Conservation (phyloP, 2,888 invertebrate genomes). For the Charanyca ferruginea region DNA sequence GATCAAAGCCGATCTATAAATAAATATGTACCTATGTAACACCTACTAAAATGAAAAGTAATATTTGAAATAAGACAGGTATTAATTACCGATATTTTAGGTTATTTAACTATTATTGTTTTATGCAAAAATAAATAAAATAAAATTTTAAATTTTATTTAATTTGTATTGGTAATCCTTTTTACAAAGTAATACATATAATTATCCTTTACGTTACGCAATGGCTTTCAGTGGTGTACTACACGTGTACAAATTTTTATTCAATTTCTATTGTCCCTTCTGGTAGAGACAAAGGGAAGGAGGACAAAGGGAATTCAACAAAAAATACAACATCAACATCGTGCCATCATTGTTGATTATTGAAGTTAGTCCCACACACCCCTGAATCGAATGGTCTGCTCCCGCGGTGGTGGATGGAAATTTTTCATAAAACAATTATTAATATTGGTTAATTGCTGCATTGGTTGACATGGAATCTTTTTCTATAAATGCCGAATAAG, state of each 20-base stretch:
- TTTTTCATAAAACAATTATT: too few species aligned
- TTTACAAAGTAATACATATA: slow-evolving; percentile 14
- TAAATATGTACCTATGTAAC: neutral
- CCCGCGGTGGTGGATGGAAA: too few species aligned
- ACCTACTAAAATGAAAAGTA: slow-evolving; percentile 5
- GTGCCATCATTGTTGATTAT: too few species aligned
- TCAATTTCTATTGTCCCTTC: neutral
- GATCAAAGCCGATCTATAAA: slow-evolving; percentile 18
- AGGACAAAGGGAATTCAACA: too few species aligned
- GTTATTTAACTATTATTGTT: slow-evolving; percentile 17
- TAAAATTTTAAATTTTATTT: slow-evolving; percentile 5
- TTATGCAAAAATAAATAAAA: slow-evolving; percentile 45
- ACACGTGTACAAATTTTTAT: neutral
- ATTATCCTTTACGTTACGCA: slow-evolving; percentile 12
- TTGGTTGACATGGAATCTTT: too few species aligned
- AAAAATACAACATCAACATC: too few species aligned
- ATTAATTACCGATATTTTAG: slow-evolving; percentile 22
- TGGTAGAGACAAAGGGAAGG: too few species aligned
- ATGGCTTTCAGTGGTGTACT: neutral
- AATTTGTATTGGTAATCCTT: slow-evolving; percentile 30
- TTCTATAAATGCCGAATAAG: too few species aligned
- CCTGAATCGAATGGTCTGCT: too few species aligned
- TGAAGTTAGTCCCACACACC: too few species aligned
- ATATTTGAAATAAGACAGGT: slow-evolving; percentile 13
- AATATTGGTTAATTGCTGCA: too few species aligned